These are phyloP conservation scores for Gallinago paraguaiae DNA, from an alignment of 2,113 vertebrate species.

Conservation along the genomic window DNA sequence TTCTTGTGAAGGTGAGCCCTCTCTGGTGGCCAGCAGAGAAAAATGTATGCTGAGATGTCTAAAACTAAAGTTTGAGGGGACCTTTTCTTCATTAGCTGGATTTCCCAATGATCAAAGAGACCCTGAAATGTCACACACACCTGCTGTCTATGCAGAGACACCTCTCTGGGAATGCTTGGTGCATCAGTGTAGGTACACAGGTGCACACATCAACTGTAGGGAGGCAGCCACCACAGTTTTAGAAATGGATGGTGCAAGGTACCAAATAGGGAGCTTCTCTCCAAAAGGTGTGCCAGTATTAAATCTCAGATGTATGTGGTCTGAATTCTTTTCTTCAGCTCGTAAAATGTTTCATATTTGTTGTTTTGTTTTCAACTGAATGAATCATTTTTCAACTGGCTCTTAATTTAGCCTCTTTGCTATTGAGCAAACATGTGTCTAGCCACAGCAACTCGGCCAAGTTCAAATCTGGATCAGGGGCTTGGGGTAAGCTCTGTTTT, in stretches of 20 bases:
- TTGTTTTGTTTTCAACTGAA: neutral
- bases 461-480: neutral
- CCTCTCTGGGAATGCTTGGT: neutral
- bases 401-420: neutral
- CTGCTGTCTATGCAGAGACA: neutral
- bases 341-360: neutral
- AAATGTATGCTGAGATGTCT: neutral
- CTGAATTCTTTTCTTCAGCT: neutral
- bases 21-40: neutral
- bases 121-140: neutral
- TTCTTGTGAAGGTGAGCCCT: neutral
- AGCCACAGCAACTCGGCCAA: neutral
- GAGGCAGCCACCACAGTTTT: neutral
- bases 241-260: neutral
- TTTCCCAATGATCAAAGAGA: neutral
- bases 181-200: rapidly evolving
- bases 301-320: neutral
- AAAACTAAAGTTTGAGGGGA: neutral
- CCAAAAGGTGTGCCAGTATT: neutral
- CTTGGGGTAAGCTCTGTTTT: neutral
- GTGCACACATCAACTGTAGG: rapidly evolving
- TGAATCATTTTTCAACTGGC: neutral
- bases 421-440: neutral
- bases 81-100: neutral
- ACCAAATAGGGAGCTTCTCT: neutral